Base-by-base conservation (phyloP, 2,888 invertebrate genomes). In the Limnephilus rhombicus region DNA sequence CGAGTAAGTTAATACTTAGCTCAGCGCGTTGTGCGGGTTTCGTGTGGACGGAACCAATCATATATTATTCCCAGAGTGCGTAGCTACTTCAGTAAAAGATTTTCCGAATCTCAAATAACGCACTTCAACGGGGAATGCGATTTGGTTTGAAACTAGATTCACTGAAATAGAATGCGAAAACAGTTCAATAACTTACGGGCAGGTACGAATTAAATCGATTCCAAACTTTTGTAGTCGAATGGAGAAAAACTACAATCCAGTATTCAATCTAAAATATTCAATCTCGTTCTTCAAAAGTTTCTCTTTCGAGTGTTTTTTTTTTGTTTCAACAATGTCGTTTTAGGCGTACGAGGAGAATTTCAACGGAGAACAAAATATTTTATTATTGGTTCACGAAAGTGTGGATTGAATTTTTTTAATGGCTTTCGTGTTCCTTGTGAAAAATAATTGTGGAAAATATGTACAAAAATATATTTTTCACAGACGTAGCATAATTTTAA, bases 211-310 rank as follows among this genome's bases (percentile, higher is more conserved):
- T 18, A 37, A 83, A 83, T 83, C 7, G 83, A 31, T 83, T 83
- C 37, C 83, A 83, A 83, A 83, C 37, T 83, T 83, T 34, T 83
- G 83, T 83, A 83, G 83, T 83, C 83, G 37, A 83, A 83, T 34
- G 83, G 24, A 83, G 34, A 41, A 83, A 83, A 83, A 34, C 24
- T 83, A 83, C 34, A 83, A 34, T 37, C 83, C 37, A 11, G 83
- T 37, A 83, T 83, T 37, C 11, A 83, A 83, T 83, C 83, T 83
- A 34, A 34, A 83, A 83, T 83, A 83, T 83, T 83, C 82, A 83
- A 83, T 83, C 34, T 34, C 82, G 34, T 83, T 34, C 34, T 12
- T 83, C 34, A 37, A 83, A 83, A 83, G 82, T 83, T 83, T 83
- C 4, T 7, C 18, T 34, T 83, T 34, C 34, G 34, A 24, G 68